Conservation (phyloP, 2,797 vertebrate genomes). For the Pantherophis vulpinus region DNA sequence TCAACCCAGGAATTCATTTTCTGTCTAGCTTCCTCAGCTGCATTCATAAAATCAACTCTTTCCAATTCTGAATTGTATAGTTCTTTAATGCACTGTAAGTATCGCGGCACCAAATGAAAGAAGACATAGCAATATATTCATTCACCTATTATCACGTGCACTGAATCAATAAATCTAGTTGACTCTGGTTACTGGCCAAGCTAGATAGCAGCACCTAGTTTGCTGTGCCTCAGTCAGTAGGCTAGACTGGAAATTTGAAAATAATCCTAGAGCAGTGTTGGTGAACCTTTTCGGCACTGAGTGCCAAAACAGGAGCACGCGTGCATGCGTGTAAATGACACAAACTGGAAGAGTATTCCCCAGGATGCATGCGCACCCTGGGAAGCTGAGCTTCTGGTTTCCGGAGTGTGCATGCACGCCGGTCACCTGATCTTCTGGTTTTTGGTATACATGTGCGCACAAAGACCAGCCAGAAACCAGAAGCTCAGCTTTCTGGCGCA, state of each 20-base stretch:
- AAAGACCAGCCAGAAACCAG: too few species aligned
- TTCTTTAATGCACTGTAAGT: rapidly evolving
- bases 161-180: too few species aligned
- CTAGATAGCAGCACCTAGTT: background rate
- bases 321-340: too few species aligned
- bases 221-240: background rate
- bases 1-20: background rate
- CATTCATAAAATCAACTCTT: background rate
- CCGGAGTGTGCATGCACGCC: too few species aligned
- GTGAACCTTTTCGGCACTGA: too few species aligned
- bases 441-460: too few species aligned
- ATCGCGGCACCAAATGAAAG: background rate
- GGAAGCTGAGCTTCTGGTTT: too few species aligned
- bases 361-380: too few species aligned
- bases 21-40: background rate
- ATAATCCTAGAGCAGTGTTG: background rate
- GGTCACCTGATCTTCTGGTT: too few species aligned
- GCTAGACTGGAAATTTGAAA: background rate
- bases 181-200: background rate
- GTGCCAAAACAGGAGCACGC: too few species aligned
- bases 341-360: too few species aligned
- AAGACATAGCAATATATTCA: background rate
- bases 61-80: rapidly evolving
- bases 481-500: background rate
- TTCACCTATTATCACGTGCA: background rate